Evolutionary conservation across 2,797 vertebrate species (phyloP).

Genomic region (Hapalemur alaotrensis): DNA sequence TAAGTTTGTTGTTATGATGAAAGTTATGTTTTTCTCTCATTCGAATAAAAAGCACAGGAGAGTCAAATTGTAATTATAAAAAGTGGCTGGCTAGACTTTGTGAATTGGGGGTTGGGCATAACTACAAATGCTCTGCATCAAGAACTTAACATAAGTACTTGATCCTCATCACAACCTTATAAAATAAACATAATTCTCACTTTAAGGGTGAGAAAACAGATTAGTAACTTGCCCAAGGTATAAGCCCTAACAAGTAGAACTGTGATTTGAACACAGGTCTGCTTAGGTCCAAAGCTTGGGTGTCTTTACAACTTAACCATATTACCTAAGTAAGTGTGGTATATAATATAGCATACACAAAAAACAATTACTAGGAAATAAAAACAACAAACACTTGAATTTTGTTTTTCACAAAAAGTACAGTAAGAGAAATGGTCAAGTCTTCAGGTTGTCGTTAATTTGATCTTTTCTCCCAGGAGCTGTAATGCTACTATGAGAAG

Average conservation of each 20-base stretch:
- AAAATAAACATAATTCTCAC: neutral
- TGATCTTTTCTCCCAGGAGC: neutral
- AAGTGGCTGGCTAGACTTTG: neutral
- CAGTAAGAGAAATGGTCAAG: neutral
- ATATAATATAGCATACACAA: neutral
- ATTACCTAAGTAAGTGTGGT: neutral
- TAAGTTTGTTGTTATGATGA: constrained; percentile 28
- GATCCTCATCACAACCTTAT: neutral
- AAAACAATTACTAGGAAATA: neutral
- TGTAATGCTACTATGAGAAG: neutral
- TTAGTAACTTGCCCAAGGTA: constrained; percentile 79
- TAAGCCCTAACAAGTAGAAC: constrained; percentile 33
- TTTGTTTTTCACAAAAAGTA: constrained; percentile 33
- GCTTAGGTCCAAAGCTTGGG: neutral
- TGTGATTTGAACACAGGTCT: neutral
- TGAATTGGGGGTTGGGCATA: neutral
- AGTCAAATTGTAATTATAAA: neutral
- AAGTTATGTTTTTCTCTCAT: neutral
- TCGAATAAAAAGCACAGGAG: neutral
- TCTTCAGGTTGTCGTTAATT: neutral
- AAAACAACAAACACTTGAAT: neutral
- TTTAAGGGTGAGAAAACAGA: constrained; percentile 40
- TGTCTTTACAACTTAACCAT: neutral
- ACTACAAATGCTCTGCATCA: neutral
- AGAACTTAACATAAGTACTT: neutral